Evolutionary conservation across 2,113 vertebrate genomes (phyloP), one percentile per base, ranked within the genome.

Genomic region (Aldabrachelys gigantea): DNA sequence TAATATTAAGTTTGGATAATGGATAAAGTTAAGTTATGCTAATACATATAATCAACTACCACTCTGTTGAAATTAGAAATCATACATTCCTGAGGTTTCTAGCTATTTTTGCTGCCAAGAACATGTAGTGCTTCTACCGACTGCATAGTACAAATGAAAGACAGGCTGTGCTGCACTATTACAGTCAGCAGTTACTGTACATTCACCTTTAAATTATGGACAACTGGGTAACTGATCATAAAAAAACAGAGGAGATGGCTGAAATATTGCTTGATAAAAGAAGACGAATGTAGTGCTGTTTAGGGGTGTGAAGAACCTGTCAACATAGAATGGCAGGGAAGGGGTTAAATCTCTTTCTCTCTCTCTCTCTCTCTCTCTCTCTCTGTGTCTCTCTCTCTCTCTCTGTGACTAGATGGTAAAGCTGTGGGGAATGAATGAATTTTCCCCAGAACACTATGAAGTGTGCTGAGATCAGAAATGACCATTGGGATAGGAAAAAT

Each of bases 1-100:
- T 98, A 98, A 97, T 96, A 97, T 97, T 97, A 98, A 98, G 95
- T 97, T 98, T 97, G 96, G 96, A 97, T 91, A 97, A 91, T 90
- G 97, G 97, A 97, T 97, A 97, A 96, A 96, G 95, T 97, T 97
- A 98, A 98, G 95, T 97, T 98, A 96, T 96, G 91, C 91, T 98
- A 97, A 97, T 97, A 95, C 97, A 96, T 96, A 94, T 95, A 94
- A 98, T 96, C 95, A 96, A 97, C 93, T 97, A 95, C 95, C 95
- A 96, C 91, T 97, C 95, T 95, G 87, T 90, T 97, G 96, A 97
- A 98, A 97, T 97, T 97, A 97, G 96, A 97, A 98, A 97, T 97
- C 95, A 92, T 1, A 6, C 97, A 97, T 97, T 97, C 97, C 96
- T 97, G 96, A 96, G 97, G 96, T 97, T 97, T 98, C 96, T 96